A percentile compares a stretch with the other conserved stretches of the same genome.
phyloP scores from a whole-genome alignment of 2,113 vertebrate species.

The Crotalus horridus region DNA sequence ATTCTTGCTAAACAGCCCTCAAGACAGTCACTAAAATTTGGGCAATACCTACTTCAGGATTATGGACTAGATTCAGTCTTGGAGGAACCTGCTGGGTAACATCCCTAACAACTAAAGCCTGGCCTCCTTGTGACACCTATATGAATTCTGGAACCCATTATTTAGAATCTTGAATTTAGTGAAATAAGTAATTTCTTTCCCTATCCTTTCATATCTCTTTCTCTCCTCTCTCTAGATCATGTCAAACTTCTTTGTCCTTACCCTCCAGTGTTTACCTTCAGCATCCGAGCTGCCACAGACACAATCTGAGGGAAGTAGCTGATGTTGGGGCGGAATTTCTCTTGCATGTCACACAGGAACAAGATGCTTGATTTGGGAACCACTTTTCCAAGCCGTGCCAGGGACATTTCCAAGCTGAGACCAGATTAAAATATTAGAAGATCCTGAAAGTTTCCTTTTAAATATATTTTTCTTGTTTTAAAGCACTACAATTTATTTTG shows the following conservation, averaged over 20 bases:
- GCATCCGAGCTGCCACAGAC: slow-evolving; percentile 77
- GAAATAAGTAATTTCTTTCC: not conserved
- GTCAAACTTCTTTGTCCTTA: not conserved
- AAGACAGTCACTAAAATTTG: not conserved
- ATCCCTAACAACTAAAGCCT: no score
- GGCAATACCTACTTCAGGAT: not conserved
- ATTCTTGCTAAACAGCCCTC: not conserved
- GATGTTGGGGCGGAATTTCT: slow-evolving; percentile 80
- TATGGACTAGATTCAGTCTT: not conserved
- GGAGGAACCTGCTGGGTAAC: not conserved
- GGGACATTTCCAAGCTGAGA: slow-evolving; percentile 40
- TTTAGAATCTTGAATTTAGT: not conserved
- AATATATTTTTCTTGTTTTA: not conserved
- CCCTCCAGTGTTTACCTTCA: slow-evolving; percentile 70
- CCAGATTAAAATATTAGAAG: not conserved
- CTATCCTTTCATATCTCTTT: not conserved
- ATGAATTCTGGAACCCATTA: not conserved
- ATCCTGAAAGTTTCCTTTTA: not conserved
- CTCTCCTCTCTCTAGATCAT: not conserved
- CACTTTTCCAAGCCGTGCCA: slow-evolving; percentile 66
- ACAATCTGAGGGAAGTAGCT: slow-evolving; percentile 83
- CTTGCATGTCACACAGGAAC: slow-evolving; percentile 88
- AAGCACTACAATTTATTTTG: not conserved
- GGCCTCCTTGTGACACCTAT: no score
- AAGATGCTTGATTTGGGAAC: slow-evolving; percentile 74